Evolutionary conservation across 1,140 invertebrate genomes (phyloP).

Genomic region (Aphaenogaster rudis): DNA sequence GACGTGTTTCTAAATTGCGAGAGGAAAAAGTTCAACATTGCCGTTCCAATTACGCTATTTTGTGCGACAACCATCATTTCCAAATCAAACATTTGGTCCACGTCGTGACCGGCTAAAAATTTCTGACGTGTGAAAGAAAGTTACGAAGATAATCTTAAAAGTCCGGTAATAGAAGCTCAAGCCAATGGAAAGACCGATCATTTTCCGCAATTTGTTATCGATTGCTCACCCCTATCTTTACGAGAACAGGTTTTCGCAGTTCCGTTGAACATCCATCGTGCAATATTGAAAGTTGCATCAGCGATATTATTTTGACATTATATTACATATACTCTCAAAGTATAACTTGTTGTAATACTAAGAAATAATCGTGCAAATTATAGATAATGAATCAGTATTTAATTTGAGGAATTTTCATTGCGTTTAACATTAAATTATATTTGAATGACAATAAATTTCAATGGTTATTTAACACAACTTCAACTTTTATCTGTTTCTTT

Average conservation of each 20-base stretch:
- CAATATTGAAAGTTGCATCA: constrained; percentile 16
- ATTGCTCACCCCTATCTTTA: constrained; percentile 35
- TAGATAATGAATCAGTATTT: not conserved
- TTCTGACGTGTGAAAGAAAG: constrained; percentile 34
- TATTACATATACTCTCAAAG: not conserved
- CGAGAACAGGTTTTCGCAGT: constrained; percentile 1
- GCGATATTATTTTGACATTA: not conserved
- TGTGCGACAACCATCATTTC: not conserved
- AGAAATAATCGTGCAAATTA: not conserved
- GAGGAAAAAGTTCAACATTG: constrained; percentile 22
- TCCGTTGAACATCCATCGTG: not conserved
- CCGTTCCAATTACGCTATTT: constrained; percentile 49
- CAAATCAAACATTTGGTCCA: constrained; percentile 41
- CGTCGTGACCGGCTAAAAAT: constrained; percentile 23
- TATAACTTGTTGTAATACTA: not conserved
- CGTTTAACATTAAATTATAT: not conserved
- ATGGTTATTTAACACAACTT: not conserved
- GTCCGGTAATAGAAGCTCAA: constrained; percentile 22
- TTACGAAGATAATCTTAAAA: constrained; percentile 49
- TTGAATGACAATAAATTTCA: not conserved
- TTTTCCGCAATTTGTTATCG: constrained; percentile 58
- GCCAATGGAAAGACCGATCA: constrained; percentile 24
- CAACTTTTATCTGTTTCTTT: not conserved
- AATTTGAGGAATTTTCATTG: not conserved
- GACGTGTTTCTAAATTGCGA: constrained; percentile 27